Percentiles rank a stretch among this genome's conserved stretches.
These are phyloP conservation scores for Lacerta agilis DNA, from an alignment of 2,797 vertebrate genomes.

Conservation along the genomic window DNA sequence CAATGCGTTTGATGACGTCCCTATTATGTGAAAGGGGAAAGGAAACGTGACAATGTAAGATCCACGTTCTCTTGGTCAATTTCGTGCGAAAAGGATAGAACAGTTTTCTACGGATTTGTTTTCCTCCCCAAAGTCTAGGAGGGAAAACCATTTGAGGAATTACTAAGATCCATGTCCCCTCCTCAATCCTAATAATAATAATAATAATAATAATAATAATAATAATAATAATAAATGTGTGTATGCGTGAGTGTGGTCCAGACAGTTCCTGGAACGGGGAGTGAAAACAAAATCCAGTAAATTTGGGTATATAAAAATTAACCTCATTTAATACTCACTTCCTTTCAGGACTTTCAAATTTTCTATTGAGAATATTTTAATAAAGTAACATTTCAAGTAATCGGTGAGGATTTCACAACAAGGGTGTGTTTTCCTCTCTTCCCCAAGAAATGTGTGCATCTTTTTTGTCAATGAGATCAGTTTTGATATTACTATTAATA, in stretches of 20 bases:
- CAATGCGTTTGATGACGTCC: constrained; percentile 71
- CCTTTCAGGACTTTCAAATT: constrained; percentile 67
- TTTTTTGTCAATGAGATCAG: constrained; percentile 57
- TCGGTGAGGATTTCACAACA: constrained; percentile 56
- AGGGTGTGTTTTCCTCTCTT: constrained; percentile 50
- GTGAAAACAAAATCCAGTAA: constrained; percentile 57
- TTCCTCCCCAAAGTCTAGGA: constrained; percentile 31
- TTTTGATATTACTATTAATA: constrained; percentile 58
- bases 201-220: neutral
- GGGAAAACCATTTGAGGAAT: constrained; percentile 61
- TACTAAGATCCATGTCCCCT: constrained; percentile 43
- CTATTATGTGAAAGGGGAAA: constrained; percentile 70
- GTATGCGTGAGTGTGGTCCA: constrained; percentile 48
- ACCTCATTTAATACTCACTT: constrained; percentile 57
- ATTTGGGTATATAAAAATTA: constrained; percentile 32
- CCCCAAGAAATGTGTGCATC: constrained; percentile 63
- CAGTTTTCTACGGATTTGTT: constrained; percentile 49
- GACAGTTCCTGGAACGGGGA: constrained; percentile 62
- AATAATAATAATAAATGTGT: too few relatives aligned
- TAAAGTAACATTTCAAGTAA: constrained; percentile 56
- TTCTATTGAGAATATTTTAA: constrained; percentile 63
- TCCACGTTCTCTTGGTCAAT: constrained; percentile 67
- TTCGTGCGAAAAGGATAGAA: constrained; percentile 60
- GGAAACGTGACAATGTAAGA: constrained; percentile 72
- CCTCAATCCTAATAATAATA: constrained; percentile 1